Evolutionary conservation across 2,113 vertebrate genomes (phyloP), one percentile per base, ranked within the genome.

Genomic region (Pipa parva): DNA sequence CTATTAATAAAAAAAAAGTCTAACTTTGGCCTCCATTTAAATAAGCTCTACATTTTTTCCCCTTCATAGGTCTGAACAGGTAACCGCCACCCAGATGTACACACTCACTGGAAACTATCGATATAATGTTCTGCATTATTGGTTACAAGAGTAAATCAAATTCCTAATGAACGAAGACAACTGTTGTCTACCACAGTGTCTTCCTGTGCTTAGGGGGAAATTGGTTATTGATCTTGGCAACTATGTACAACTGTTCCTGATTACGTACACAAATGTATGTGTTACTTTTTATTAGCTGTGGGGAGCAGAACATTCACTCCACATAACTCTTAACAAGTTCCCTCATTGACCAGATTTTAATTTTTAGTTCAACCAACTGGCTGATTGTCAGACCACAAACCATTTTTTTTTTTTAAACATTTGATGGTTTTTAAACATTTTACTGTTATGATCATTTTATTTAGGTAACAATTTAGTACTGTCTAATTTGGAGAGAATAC

Each of bases 71-170:
- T n/a, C n/a, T n/a, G n/a, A n/a, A n/a, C n/a, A n/a, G n/a, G n/a
- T n/a, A n/a, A n/a, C n/a, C n/a, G n/a, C n/a, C n/a, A n/a, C n/a
- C n/a, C n/a, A n/a, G n/a, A n/a, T n/a, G n/a, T n/a, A n/a, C n/a
- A n/a, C n/a, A n/a, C n/a, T n/a, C 54, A 54, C 33, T 7, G 11
- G 6, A 61, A 36, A 10, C 9, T 70, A 70, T 70, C 54, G 42
- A 70, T 70, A 70, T 42, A 54, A 54, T 60, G 33, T 61, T 33
- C 66, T 54, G 58, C 66, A 70, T 70, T 61, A 70, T 48, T 58
- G 61, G 61, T 70, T 70, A 70, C n/a, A 70, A 70, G 61, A 33
- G 66, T 54, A 70, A 70, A 70, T 70, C 66, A 70, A 70, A 70
- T 54, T 70, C 31, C 49, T 61, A 70, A 70, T 70, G 54, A 61